Evolutionary conservation across 2,888 invertebrate genomes (phyloP).

Genomic region (Portevinia maculata): DNA sequence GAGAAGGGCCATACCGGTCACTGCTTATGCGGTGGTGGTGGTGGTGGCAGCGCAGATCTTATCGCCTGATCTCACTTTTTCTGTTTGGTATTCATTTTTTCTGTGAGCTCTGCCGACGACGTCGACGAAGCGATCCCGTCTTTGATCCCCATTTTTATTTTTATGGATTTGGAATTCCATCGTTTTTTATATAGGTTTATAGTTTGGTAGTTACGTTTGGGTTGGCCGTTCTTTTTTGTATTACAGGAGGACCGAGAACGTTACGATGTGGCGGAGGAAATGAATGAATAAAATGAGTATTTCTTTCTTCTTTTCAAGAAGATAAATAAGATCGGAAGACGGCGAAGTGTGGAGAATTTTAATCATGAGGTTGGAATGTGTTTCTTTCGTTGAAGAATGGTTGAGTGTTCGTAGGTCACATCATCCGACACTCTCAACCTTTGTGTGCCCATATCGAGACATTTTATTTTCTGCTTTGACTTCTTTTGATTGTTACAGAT

Average conservation of each 20-base stretch:
- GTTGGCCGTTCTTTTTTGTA: conserved; percentile 59
- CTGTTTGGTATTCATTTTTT: conserved; percentile 74
- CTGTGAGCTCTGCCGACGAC: conserved; percentile 67
- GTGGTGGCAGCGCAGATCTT: conserved; percentile 77
- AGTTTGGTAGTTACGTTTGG: conserved; percentile 72
- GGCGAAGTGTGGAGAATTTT: conserved; percentile 73
- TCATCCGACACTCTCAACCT: conserved; percentile 68
- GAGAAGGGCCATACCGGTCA: conserved; percentile 71
- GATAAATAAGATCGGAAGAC: conserved; percentile 75
- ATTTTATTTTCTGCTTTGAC: conserved; percentile 32
- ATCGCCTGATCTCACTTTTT: conserved; percentile 80
- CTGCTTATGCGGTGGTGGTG: conserved; percentile 62
- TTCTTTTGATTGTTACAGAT: conserved; percentile 67
- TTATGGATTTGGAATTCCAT: conserved; percentile 75
- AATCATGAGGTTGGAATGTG: conserved; percentile 74
- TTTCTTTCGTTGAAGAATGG: conserved; percentile 54
- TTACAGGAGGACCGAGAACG: conserved; percentile 32
- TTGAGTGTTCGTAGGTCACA: conserved; percentile 72
- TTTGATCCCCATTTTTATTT: conserved; percentile 74
- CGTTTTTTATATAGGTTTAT: conserved; percentile 71
- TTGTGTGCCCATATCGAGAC: conserved; percentile 71
- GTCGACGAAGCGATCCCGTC: conserved; percentile 69
- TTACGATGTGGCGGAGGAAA: conserved; percentile 61
- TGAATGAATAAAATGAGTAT: conserved; percentile 74
- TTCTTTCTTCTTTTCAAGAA: conserved; percentile 73